Evolutionary conservation across 2,113 vertebrate species (phyloP).

Genomic region (Orthochromis indermauri): DNA sequence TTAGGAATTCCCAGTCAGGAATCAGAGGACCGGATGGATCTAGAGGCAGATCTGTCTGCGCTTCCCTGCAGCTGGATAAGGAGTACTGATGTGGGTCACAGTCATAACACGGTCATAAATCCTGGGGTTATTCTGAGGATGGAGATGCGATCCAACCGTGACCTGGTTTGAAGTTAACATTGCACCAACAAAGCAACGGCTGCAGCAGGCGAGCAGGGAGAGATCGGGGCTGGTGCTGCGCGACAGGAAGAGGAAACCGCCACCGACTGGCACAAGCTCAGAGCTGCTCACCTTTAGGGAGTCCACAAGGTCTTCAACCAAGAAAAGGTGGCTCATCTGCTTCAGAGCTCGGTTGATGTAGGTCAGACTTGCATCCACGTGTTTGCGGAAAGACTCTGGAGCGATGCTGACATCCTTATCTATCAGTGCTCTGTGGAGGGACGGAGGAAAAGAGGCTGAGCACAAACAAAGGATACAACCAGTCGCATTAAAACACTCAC

Average conservation of each 20-base stretch:
- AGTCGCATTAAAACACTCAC: neutral
- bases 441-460: neutral
- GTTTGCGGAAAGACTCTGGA: conserved; percentile 83
- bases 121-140: neutral
- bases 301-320: conserved; percentile 88
- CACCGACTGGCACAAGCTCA: accelerated
- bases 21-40: neutral
- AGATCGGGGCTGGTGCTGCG: neutral
- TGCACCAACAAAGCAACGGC: neutral
- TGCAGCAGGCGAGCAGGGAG: neutral
- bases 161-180: neutral
- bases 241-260: neutral
- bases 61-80: neutral
- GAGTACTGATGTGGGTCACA: neutral
- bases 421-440: conserved; percentile 67
- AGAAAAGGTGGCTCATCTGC: conserved; percentile 81
- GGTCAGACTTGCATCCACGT: conserved; percentile 76
- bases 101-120: neutral
- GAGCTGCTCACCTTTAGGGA: conserved; percentile 80
- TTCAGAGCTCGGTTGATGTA: conserved; percentile 81
- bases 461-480: accelerated
- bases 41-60: neutral
- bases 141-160: neutral
- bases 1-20: neutral
- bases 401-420: conserved; percentile 83